Base-by-base conservation (phyloP, 2,113 vertebrate species). In the Embiotoca jacksoni region DNA sequence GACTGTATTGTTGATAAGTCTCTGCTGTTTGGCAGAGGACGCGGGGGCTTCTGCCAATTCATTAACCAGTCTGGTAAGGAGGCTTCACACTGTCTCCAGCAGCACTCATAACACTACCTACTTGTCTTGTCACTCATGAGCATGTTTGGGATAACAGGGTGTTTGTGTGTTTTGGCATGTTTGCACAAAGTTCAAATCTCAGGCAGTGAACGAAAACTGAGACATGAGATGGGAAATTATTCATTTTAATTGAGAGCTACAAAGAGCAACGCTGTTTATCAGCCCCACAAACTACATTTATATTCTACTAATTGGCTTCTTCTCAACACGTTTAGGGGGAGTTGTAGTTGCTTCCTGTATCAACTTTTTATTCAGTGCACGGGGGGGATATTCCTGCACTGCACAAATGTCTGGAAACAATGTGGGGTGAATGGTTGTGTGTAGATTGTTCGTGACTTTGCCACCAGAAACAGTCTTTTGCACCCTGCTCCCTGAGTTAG, bases 41-140 rank as follows among this genome's bases (percentile, higher is more conserved):
- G 3, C 71, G 56, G 76, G 78, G 82, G 75, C 69, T 58, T 52
- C 32, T 87, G 91, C 87, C 89, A 92, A 88, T 88, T 88, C 72
- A 90, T 94, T 87, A 91, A 88, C 78, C 83, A 64, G 76, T 87
- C 88, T 74, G 62, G 69, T 70, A 70, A 83, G 79, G 68, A 79
- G 79, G 67, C 80, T 85, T 92, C 84, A 86, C 85, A 81, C 83
- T 8, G 77, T 82, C 80, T 89, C 30, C 64, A 72, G 63, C 54
- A 77, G 57, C 44, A 69, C 70, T 84, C 39, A 52, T 81, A 85
- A 83, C 88, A 83, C 54, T n/a, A 31, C 75, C 81, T 57, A 78
- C 89, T 81, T 80, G 77, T 84, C 88, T 76, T 83, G 72, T 73
- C 90, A 85, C 83, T 88, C 56, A 76, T 47, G 8, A 72, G 80